These are phyloP conservation scores for Macquaria australasica DNA, from an alignment of 2,113 vertebrate genomes.

Conservation along the genomic window DNA sequence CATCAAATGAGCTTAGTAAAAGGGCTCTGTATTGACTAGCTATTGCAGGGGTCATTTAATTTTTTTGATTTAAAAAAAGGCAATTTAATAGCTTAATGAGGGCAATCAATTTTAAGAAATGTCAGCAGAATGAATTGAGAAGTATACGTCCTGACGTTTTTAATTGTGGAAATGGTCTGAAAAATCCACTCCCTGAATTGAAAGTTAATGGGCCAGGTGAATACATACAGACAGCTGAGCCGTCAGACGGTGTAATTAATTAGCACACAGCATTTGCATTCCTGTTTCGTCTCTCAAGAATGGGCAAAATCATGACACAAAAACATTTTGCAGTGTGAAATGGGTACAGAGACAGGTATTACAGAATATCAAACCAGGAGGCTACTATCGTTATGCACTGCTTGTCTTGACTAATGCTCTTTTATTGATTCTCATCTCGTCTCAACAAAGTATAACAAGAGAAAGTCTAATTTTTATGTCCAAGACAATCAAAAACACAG, in stretches of 20 bases:
- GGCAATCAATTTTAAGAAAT: slow-evolving; percentile 55
- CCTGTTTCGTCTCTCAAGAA: slow-evolving; percentile 40
- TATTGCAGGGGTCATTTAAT: slow-evolving; percentile 38
- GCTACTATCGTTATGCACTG: slow-evolving; percentile 24
- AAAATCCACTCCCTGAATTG: slow-evolving; percentile 55
- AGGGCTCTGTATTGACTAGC: slow-evolving; percentile 32
- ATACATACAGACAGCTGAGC: slow-evolving; percentile 51
- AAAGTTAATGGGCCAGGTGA: slow-evolving; percentile 76
- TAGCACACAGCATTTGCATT: slow-evolving; percentile 57
- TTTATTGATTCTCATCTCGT: slow-evolving; percentile 44
- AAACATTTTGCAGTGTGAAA: slow-evolving; percentile 38
- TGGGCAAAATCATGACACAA: slow-evolving; percentile 6
- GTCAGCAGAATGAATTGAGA: slow-evolving; percentile 60
- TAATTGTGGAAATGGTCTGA: slow-evolving; percentile 50
- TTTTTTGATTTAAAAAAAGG: slow-evolving; percentile 12
- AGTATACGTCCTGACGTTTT: slow-evolving; percentile 48
- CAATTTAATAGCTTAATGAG: slow-evolving; percentile 56
- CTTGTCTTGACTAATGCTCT: slow-evolving; percentile 33
- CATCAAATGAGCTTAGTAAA: slow-evolving; percentile 30
- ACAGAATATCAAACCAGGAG: slow-evolving; percentile 34
- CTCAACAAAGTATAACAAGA: slow-evolving; percentile 25
- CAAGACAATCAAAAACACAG: background rate
- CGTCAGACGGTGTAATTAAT: slow-evolving; percentile 65
- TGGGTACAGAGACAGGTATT: background rate
- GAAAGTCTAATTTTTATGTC: slow-evolving; percentile 15